Conservation (phyloP, 2,797 vertebrate species). For the Fistularia tabacaria region DNA sequence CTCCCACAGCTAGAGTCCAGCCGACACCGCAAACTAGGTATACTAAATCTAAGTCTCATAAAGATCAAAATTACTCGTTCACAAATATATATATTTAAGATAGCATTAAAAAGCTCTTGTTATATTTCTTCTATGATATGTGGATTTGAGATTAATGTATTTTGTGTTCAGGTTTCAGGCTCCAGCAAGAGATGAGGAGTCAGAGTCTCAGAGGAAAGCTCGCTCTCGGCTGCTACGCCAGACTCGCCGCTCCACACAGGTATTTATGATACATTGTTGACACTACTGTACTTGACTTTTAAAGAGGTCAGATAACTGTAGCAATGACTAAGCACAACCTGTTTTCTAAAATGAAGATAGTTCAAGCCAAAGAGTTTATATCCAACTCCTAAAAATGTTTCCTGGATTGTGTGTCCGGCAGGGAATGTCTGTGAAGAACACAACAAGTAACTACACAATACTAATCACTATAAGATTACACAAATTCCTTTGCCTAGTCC, state of each 20-base stretch:
- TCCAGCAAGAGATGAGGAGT: constrained; percentile 87
- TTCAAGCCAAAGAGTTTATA: too few relatives aligned
- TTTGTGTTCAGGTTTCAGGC: constrained; percentile 79
- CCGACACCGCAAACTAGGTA: constrained; percentile 72
- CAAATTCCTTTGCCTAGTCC: too few relatives aligned
- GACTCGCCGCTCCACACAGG: constrained; percentile 89
- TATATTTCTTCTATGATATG: not conserved
- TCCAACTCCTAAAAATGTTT: too few relatives aligned
- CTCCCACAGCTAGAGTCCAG: constrained; percentile 72
- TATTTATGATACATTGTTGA: constrained; percentile 32
- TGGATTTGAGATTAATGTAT: not conserved
- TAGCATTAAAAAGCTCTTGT: not conserved
- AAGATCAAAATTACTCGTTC: too few relatives aligned
- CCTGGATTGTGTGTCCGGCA: too few relatives aligned
- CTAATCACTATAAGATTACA: too few relatives aligned
- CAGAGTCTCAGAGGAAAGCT: constrained; percentile 89
- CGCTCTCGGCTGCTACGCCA: constrained; percentile 88
- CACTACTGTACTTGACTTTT: not conserved
- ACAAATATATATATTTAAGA: too few relatives aligned
- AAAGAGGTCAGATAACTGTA: too few relatives aligned
- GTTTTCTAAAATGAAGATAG: too few relatives aligned
- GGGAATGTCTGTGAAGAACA: too few relatives aligned
- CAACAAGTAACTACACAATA: too few relatives aligned
- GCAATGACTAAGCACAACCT: too few relatives aligned
- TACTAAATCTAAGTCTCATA: not conserved